Percentiles rank a stretch among this genome's conserved stretches.
phyloP scores from a whole-genome alignment of 2,888 invertebrate genomes.

The Atethmia centrago region DNA sequence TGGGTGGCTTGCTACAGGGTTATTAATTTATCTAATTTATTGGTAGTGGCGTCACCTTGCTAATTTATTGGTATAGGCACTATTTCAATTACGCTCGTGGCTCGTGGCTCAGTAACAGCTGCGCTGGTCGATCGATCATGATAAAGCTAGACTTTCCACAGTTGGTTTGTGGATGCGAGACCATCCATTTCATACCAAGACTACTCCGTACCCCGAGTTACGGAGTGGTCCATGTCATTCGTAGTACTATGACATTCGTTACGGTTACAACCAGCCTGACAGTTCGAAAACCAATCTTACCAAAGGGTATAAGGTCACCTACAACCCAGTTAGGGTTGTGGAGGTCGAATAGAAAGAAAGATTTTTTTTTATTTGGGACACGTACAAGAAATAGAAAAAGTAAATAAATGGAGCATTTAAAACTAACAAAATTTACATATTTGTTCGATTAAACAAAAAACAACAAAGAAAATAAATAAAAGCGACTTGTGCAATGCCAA shows the following conservation, averaged over 20 bases:
- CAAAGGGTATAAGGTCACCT: no score
- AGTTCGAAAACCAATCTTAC: neutral
- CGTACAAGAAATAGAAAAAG: no score
- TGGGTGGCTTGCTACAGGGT: neutral
- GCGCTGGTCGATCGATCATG: neutral
- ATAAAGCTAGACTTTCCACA: neutral
- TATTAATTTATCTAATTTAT: neutral
- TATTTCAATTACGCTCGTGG: neutral
- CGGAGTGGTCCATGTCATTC: no score
- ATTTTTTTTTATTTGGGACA: no score
- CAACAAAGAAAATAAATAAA: no score
- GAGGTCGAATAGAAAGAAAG: no score
- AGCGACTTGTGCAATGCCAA: no score
- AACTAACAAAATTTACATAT: no score
- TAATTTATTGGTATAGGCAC: conserved; percentile 2
- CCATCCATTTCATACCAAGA: neutral
- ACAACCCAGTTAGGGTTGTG: no score
- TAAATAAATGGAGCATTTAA: no score
- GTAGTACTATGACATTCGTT: no score
- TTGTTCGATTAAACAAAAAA: no score
- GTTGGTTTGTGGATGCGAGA: neutral
- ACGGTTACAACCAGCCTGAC: neutral
- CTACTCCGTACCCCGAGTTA: neutral
- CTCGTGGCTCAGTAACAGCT: neutral
- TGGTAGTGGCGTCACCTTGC: neutral